These are phyloP conservation scores for Temnothorax nylanderi DNA, from an alignment of 1,140 invertebrate species.

Conservation along the genomic window DNA sequence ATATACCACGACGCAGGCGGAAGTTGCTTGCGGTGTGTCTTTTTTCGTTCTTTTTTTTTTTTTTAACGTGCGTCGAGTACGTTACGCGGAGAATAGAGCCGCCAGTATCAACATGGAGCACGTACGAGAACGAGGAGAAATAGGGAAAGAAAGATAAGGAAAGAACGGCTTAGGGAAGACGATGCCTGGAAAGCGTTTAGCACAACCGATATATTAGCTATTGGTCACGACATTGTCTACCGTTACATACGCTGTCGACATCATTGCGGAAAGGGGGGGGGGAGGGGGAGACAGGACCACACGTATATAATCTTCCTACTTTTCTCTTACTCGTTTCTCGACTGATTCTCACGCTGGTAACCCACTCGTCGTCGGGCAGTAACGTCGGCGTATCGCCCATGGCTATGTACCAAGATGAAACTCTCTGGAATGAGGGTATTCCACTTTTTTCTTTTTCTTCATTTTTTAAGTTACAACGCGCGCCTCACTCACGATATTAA, in stretches of 20 bases:
- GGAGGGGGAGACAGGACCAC: conserved; percentile 8
- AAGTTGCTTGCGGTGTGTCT: conserved; percentile 44
- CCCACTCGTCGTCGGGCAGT: conserved; percentile 42
- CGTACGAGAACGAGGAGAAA: background rate
- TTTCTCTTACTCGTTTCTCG: conserved; percentile 71
- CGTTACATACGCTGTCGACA: conserved; percentile 80
- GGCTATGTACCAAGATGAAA: conserved; percentile 70
- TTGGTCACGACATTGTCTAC: conserved; percentile 83
- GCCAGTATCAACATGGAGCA: conserved; percentile 11
- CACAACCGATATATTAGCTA: conserved; percentile 82
- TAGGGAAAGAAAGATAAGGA: conserved; percentile 17
- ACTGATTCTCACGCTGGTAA: conserved; percentile 76
- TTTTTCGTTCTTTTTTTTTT: conserved; percentile 35
- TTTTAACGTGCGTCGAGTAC: background rate
- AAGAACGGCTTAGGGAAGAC: conserved; percentile 63
- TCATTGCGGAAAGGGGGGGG: conserved; percentile 53
- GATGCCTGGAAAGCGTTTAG: conserved; percentile 82
- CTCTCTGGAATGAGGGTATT: conserved; percentile 71
- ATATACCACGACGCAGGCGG: conserved; percentile 30
- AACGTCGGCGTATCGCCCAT: conserved; percentile 62
- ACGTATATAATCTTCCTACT: conserved; percentile 77
- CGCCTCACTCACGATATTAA: conserved; percentile 7
- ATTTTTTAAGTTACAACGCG: background rate
- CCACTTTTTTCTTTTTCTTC: conserved; percentile 62
- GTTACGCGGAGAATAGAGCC: conserved; percentile 41